These are phyloP conservation scores for Cariama cristata DNA, from an alignment of 2,113 vertebrate species.

Conservation along the genomic window DNA sequence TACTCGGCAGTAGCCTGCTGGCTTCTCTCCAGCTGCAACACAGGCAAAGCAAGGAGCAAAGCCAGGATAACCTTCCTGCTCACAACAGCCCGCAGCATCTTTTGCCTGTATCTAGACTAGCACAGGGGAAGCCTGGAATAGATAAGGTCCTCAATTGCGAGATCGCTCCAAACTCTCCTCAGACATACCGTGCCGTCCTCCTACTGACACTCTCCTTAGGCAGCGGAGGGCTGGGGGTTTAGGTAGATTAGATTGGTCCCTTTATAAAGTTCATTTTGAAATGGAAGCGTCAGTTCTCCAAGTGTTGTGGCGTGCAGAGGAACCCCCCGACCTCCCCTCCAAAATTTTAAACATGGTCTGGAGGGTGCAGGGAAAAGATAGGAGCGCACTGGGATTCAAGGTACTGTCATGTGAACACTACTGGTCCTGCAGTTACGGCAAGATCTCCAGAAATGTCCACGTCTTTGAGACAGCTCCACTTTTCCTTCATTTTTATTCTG, in stretches of 20 bases:
- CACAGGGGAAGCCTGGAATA: not conserved
- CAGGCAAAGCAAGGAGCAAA: not conserved
- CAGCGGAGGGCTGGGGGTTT: not conserved
- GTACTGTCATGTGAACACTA: not conserved
- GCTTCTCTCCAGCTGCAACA: not conserved
- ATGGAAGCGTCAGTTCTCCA: not conserved
- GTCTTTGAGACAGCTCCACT: not conserved
- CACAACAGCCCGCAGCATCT: not conserved
- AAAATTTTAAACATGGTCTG: not conserved
- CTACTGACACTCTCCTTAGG: not conserved
- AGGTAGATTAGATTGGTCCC: not conserved
- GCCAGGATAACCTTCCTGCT: conserved; percentile 18
- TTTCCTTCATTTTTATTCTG: not conserved
- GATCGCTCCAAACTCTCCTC: not conserved
- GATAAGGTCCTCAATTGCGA: not conserved
- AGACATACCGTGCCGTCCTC: not conserved
- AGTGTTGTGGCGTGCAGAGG: not conserved
- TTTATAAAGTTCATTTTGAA: not conserved
- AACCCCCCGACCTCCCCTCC: not conserved
- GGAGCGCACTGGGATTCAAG: fast-evolving
- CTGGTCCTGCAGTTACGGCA: not conserved
- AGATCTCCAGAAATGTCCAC: not conserved
- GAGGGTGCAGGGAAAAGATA: not conserved
- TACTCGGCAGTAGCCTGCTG: not conserved
- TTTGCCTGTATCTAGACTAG: not conserved